Evolutionary conservation across 1,140 invertebrate genomes (phyloP).

Genomic region (Hypothenemus hampei): DNA sequence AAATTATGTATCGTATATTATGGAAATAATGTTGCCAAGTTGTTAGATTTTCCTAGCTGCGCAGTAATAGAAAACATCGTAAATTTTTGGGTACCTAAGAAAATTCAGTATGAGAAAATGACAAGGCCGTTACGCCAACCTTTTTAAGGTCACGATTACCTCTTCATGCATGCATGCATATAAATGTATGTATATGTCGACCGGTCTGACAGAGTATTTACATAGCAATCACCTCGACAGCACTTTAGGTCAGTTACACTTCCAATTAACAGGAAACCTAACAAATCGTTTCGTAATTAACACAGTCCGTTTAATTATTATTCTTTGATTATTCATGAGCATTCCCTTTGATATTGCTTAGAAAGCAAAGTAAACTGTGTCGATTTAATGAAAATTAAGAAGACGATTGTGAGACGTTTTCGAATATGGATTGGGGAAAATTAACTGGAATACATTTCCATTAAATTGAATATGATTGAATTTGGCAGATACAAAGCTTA

Average conservation of each 20-base stretch:
- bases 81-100: no score
- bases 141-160: no score
- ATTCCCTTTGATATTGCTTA: neutral
- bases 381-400: no score
- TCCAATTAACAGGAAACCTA: slow-evolving; percentile 20
- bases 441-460: neutral
- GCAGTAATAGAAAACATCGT: no score
- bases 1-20: slow-evolving; percentile 1
- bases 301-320: neutral
- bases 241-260: slow-evolving; percentile 10
- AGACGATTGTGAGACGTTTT: no score
- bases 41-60: neutral
- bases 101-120: no score
- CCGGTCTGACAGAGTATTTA: slow-evolving; percentile 9
- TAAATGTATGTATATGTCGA: neutral
- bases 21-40: no score
- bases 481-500: no score
- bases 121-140: no score
- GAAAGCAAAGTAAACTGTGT: no score
- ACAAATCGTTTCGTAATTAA: slow-evolving; percentile 15
- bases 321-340: neutral
- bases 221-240: slow-evolving; percentile 5
- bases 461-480: neutral
- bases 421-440: neutral
- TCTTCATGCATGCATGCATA: slow-evolving; percentile 2